Evolutionary conservation across 1,140 invertebrate species (phyloP).

Genomic region (Pinna nobilis): DNA sequence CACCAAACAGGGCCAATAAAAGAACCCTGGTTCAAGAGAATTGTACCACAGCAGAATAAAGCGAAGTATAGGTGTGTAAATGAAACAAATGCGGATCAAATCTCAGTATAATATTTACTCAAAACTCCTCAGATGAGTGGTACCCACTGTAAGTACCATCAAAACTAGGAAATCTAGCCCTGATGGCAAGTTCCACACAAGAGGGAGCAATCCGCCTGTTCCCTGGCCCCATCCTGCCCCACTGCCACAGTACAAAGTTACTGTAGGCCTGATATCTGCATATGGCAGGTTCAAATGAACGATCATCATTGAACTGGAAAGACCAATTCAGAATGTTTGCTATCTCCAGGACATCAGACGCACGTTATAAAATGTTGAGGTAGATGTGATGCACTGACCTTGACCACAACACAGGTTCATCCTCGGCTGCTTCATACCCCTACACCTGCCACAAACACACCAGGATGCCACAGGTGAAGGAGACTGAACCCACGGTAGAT

Average conservation of each 20-base stretch:
- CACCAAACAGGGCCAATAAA: too few relatives aligned
- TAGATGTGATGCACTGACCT: not conserved
- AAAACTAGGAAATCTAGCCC: not conserved
- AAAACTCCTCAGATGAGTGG: too few relatives aligned
- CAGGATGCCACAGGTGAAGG: too few relatives aligned
- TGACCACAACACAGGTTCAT: not conserved
- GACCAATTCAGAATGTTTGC: constrained; percentile 6
- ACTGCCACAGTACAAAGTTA: constrained; percentile 3
- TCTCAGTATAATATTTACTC: too few relatives aligned
- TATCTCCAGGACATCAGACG: constrained; percentile 7
- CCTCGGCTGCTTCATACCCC: not conserved
- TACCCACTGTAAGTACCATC: not conserved
- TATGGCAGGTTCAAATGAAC: not conserved
- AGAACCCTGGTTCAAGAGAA: too few relatives aligned
- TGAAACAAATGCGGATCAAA: too few relatives aligned
- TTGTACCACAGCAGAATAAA: too few relatives aligned
- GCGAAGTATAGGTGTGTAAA: too few relatives aligned
- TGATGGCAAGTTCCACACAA: not conserved
- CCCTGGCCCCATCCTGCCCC: not conserved
- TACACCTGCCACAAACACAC: constrained; percentile 1
- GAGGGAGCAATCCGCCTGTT: not conserved
- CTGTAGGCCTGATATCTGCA: not conserved
- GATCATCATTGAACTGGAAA: not conserved
- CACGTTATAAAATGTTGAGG: not conserved
- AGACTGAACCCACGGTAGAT: too few relatives aligned